Evolutionary conservation across 2,113 vertebrate genomes (phyloP), one percentile per base, ranked within the genome.

Genomic region (Ophthalmolycus amberensis): DNA sequence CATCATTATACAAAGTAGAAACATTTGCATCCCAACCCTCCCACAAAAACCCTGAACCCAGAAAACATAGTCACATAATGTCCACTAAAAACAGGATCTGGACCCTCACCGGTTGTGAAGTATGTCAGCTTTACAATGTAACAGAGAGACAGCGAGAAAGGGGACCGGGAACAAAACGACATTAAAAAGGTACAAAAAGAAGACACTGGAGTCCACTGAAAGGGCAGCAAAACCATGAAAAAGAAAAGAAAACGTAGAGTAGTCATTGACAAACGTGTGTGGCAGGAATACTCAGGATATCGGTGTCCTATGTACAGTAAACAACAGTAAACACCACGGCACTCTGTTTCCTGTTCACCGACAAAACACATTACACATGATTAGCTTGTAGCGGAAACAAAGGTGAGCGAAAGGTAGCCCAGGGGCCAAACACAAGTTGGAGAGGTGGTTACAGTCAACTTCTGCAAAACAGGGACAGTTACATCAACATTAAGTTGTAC

Each of bases 1-100:
- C 84, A 93, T 92, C 79, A 92, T 94, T 95, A 92, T 95, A 96
- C 94, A 95, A 95, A 95, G 95, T 94, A 95, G 87, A 95, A 95
- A 94, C 88, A 91, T 92, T 86, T 89, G 85, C 79, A 67, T 67
- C 80, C 88, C 85, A 25, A 74, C 79, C 56, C 83, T 83, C 85
- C 85, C 85, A 71, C 85, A 76, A 82, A 86, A 86, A 78, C 80
- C 80, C 79, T 83, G 62, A 85, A 79, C 81, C 82, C 79, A 87
- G 65, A 86, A 79, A 83, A 86, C 73, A 25, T 6, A 56, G 79
- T 62, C 58, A 65, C 78, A 84, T 86, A 71, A 86, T 66, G 75
- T 82, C 88, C 89, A 75, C 86, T 70, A 77, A 83, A 85, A 75
- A 78, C 70, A 74, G 62, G 82, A 76, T 85, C 63, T 73, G 75